phyloP scores from a whole-genome alignment of 1,140 invertebrate genomes.

The Hirudo medicinalis region DNA sequence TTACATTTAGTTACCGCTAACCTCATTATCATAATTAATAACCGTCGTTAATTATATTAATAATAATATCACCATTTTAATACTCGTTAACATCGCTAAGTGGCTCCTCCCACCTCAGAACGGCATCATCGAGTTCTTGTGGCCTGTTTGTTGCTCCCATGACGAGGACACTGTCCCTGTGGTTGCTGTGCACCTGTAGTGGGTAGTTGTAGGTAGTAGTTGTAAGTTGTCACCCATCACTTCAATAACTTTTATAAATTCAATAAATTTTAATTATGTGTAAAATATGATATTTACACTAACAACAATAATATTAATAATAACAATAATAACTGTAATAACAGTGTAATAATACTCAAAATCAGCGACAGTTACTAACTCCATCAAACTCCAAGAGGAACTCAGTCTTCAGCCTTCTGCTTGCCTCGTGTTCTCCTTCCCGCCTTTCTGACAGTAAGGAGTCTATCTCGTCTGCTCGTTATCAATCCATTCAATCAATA shows the following conservation, averaged over 20 bases:
- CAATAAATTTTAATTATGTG: too few relatives aligned
- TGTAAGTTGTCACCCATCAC: background rate
- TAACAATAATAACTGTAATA: too few relatives aligned
- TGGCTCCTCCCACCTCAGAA: constrained; percentile 44
- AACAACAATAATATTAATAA: too few relatives aligned
- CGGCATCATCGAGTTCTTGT: constrained; percentile 87
- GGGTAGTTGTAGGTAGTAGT: background rate
- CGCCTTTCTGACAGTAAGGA: constrained; percentile 78
- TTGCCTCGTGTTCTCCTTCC: constrained; percentile 86
- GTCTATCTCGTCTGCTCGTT: constrained; percentile 70
- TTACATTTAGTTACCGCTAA: background rate
- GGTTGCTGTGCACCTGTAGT: constrained; percentile 2
- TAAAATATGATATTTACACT: too few relatives aligned
- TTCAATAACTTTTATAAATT: background rate
- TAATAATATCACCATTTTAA: too few relatives aligned
- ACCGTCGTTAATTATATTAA: background rate
- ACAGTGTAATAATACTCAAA: too few relatives aligned
- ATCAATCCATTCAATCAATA: background rate
- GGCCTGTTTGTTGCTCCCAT: constrained; percentile 88
- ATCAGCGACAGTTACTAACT: constrained; percentile 48
- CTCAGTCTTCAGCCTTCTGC: constrained; percentile 85
- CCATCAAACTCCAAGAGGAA: constrained; percentile 79
- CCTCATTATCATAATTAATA: background rate
- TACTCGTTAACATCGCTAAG: too few relatives aligned
- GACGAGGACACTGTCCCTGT: constrained; percentile 78